A percentile compares a stretch with the other conserved stretches of the same genome.
Conservation (phyloP, 2,797 vertebrate species). For the Anas flavirostris region DNA sequence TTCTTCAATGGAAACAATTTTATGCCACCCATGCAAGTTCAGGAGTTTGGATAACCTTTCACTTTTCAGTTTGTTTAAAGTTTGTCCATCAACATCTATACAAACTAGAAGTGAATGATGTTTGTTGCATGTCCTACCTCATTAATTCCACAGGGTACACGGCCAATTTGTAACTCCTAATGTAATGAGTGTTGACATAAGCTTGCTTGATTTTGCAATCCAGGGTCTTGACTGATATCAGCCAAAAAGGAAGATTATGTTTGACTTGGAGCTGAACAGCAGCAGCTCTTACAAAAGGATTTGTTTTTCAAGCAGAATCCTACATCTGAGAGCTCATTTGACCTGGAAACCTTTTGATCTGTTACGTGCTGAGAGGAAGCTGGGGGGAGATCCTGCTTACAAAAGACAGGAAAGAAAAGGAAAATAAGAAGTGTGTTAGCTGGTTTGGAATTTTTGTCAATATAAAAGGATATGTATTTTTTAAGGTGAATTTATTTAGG, state of each 20-base stretch:
- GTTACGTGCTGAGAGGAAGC: background rate
- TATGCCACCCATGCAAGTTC: background rate
- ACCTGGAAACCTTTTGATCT: background rate
- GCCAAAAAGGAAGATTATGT: background rate
- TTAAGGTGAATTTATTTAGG: background rate
- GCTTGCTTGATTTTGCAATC: background rate
- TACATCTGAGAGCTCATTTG: background rate
- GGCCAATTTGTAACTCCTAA: background rate
- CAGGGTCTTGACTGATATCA: background rate
- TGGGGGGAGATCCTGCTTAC: background rate
- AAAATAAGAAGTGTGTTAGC: background rate
- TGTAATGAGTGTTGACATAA: background rate
- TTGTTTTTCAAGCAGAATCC: background rate
- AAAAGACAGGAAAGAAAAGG: background rate
- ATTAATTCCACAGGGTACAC: rapidly evolving
- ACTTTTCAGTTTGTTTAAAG: background rate
- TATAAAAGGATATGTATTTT: background rate
- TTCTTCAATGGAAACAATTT: background rate
- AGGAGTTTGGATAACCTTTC: background rate
- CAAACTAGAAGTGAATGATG: background rate
- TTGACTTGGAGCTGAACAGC: background rate
- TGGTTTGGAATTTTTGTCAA: background rate
- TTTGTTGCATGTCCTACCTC: background rate
- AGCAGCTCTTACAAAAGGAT: background rate
- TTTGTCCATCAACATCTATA: no score